Base-by-base conservation (phyloP, 2,113 vertebrate genomes). In the Aegypius monachus region DNA sequence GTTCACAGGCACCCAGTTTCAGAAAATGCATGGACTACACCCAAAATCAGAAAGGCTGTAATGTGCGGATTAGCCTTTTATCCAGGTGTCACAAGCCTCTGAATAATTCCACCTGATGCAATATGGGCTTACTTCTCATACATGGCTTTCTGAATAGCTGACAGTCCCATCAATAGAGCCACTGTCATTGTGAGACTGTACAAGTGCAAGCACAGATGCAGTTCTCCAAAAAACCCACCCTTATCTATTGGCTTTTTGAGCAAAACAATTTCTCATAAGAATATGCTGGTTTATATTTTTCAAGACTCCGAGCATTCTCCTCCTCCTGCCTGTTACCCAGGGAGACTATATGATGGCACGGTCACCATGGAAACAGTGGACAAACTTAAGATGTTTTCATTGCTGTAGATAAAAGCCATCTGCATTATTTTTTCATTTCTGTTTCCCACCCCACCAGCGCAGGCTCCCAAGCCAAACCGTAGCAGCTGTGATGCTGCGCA, bases 341-440 rank as follows among this genome's bases (percentile, higher is more conserved):
- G 93, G 91, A 97, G 70, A 97, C 93, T 96, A 95, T 94, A 95
- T 77, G 96, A 95, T 97, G 89, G 87, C 91, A 96, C 70, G 74
- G 91, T 97, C 93, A 90, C 97, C 94, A 97, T 95, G 93, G 97
- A 93, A 97, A 97, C 97, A 40, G 87, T 84, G 96, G 94, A 95
- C 95, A 95, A 96, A 94, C 94, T 95, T 94, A 93, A 96, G 95
- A 97, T 95, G 91, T 91, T 97, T 97, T 95, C 89, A 73, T 66
- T 90, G 70, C 93, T 95, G 74, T 66, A 95, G 89, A 96, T 93
- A 94, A 93, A 94, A 95, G 74, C 94, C 94, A 95, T 96, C 95
- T 96, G 89, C 89, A 65, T 94, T 84, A 42, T 94, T 92, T 93
- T 94, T 83, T 50, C 48, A 89, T 91, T 91, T 90, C 79, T 91